Base-by-base conservation (phyloP, 2,888 invertebrate species). In the Tuberolachnus salignus region DNA sequence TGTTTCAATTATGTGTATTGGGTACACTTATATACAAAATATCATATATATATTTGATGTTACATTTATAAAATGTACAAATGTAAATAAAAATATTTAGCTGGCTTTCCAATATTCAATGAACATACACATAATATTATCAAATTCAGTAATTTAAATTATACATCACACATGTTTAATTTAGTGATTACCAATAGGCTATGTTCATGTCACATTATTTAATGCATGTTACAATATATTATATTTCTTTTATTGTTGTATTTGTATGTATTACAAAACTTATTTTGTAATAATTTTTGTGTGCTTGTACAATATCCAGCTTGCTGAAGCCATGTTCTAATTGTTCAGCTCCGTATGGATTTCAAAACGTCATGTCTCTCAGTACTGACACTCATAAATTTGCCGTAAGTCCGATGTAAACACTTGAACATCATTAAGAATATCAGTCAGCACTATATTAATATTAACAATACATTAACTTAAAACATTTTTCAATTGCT, bases 301-400 rank as follows among this genome's bases (percentile, higher is more conserved):
- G 72, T 72, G 78, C 75, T 21, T 78, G 67, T 69, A 78, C 49
- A 67, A 78, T 69, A 69, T 67, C 3, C 83, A 92, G 92, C 87
- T 88, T 92, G 86, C 85, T 86, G 83, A 89, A 89, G 85, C 93
- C 94, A 82, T 93, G 92, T 84, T 84, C 87, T 71, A 90, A 90
- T 81, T 99, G 98, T 88, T 92, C 95, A 82, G 97, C 98, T 34
- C 73, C 73, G 11, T 99, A 98, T 86, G 97, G 98, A 84, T 99
- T 92, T 88, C 92, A 91, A 85, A 94, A 99, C 88, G 93, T 95
- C 86, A 94, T 98, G 93, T 89, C 90, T 83, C 89, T 98, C 83
- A 95, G 93, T 85, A 90, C 89, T 84, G 91, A 97, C 86, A 94
- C 96, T 16, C 86, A 88, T 84, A 87, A 87, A 85, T 98, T 98